Conservation (phyloP, 1,140 invertebrate genomes). For the Colletes gigas region DNA sequence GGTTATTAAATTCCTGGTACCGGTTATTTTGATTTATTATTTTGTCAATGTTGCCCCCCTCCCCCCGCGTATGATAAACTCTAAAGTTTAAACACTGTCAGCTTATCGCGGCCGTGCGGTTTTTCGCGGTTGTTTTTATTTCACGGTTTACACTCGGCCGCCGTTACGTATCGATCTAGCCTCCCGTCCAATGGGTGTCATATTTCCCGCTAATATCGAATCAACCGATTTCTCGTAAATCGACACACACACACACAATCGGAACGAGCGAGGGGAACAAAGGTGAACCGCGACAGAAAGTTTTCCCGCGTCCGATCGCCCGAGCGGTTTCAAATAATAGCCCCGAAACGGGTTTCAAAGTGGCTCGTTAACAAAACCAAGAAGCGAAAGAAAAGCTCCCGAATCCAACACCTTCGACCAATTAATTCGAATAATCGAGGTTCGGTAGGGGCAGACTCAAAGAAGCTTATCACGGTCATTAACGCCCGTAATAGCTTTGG, state of each 20-base stretch:
- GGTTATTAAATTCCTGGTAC: constrained; percentile 9
- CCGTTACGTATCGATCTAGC: constrained; percentile 28
- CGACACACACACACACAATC: not conserved
- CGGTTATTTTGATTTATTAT: constrained; percentile 23
- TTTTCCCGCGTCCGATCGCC: not conserved
- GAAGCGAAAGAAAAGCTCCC: not conserved
- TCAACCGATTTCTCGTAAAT: constrained; percentile 21
- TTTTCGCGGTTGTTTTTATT: constrained; percentile 29
- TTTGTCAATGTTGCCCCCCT: constrained; percentile 23
- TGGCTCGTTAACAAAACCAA: not conserved
- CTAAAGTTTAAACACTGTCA: constrained; percentile 16
- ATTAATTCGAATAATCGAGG: constrained; percentile 16
- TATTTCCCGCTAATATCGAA: constrained; percentile 34
- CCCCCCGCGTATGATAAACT: constrained; percentile 29
- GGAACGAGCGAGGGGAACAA: not conserved
- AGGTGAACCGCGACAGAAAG: not conserved
- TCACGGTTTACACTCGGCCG: constrained; percentile 11
- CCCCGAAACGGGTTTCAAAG: not conserved
- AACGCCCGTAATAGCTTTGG: constrained; percentile 2
- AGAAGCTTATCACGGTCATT: constrained; percentile 7
- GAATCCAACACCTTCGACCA: constrained; percentile 12
- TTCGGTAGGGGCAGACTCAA: not conserved
- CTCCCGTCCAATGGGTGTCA: not conserved
- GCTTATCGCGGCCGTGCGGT: constrained; percentile 30
- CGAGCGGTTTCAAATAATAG: no score